Conservation (phyloP, 2,888 invertebrate genomes). For the Caradrina kadenii region DNA sequence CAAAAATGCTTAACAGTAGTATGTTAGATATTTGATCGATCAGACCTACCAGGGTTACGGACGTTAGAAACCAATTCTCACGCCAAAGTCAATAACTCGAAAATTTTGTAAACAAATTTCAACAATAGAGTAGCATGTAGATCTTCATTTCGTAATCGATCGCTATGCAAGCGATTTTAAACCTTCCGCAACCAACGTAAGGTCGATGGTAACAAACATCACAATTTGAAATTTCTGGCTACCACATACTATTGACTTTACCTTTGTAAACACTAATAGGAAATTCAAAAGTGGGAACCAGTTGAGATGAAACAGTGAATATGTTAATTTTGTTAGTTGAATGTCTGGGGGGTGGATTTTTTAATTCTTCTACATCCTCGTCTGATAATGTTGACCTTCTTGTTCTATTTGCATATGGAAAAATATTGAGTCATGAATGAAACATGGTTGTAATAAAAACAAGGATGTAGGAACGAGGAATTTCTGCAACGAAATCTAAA, state of each 20-base stretch:
- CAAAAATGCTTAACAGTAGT: slow-evolving; percentile 82
- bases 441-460: slow-evolving; percentile 23
- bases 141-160: slow-evolving; percentile 79
- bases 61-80: slow-evolving; percentile 89
- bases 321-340: slow-evolving; percentile 85
- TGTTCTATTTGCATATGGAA: slow-evolving; percentile 49
- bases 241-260: slow-evolving; percentile 85
- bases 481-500: background rate
- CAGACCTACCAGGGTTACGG: slow-evolving; percentile 87
- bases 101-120: slow-evolving; percentile 87
- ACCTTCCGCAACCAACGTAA: slow-evolving; percentile 59
- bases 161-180: slow-evolving; percentile 55
- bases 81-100: slow-evolving; percentile 87
- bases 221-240: slow-evolving; percentile 78
- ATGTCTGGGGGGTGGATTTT: slow-evolving; percentile 66
- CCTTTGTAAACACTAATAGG: slow-evolving; percentile 90
- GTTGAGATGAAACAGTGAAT: slow-evolving; percentile 89
- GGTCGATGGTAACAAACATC: slow-evolving; percentile 59
- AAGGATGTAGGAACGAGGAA: background rate
- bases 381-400: slow-evolving; percentile 52
- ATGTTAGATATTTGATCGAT: slow-evolving; percentile 83
- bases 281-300: slow-evolving; percentile 89
- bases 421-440: slow-evolving; percentile 44
- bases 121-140: slow-evolving; percentile 81
- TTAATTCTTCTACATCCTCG: slow-evolving; percentile 63